Conservation (phyloP, 2,113 vertebrate genomes). For the Anser cygnoides region DNA sequence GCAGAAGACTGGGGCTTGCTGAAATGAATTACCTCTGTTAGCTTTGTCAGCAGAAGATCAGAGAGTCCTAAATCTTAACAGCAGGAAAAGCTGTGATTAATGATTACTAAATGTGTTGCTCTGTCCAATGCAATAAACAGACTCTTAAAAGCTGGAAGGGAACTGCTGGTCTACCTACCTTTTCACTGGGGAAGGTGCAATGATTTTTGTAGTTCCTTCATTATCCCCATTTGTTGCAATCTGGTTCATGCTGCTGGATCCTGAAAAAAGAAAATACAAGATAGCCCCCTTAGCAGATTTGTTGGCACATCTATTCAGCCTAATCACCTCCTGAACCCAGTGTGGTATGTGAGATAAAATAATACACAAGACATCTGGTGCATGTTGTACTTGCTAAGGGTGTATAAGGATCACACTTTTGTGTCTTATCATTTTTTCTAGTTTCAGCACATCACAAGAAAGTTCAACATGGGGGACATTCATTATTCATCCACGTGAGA, state of each 20-base stretch:
- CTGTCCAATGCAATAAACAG: background rate
- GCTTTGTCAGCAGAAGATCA: background rate
- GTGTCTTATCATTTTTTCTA: background rate
- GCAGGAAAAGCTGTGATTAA: background rate
- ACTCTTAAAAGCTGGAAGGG: background rate
- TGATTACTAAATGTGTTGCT: background rate
- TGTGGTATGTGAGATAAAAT: background rate
- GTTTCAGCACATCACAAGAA: background rate
- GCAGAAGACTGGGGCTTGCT: background rate
- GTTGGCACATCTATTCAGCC: background rate
- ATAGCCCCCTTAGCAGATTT: background rate
- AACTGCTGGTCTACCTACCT: slow-evolving; percentile 63
- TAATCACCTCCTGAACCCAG: background rate
- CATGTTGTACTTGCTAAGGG: background rate
- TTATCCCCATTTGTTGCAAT: slow-evolving; percentile 73
- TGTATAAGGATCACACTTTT: background rate
- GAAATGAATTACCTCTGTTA: background rate
- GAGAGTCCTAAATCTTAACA: background rate
- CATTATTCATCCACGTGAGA: background rate
- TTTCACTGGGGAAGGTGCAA: slow-evolving; percentile 82
- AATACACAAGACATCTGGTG: background rate
- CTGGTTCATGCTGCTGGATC: slow-evolving; percentile 72
- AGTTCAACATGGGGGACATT: background rate
- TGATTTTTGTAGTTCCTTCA: slow-evolving; percentile 80
- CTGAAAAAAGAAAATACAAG: slow-evolving; percentile 21